These are phyloP conservation scores for Bubo blakistoni DNA, from an alignment of 2,113 vertebrate genomes.

Conservation along the genomic window DNA sequence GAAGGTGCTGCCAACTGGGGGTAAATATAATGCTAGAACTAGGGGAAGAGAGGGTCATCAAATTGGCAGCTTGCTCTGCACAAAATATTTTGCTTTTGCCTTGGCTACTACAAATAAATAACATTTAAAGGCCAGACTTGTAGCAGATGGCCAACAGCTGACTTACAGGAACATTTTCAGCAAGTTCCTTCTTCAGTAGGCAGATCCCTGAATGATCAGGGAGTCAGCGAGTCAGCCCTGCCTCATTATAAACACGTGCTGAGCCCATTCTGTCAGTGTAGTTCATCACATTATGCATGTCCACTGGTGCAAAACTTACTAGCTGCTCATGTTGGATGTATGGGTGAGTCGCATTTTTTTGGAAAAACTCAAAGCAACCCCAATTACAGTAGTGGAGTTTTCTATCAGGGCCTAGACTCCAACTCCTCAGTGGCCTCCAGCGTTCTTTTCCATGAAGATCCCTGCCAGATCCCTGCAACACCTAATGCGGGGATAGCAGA, in stretches of 20 bases:
- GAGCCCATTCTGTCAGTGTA: neutral
- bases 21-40: neutral
- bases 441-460: neutral
- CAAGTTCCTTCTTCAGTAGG: neutral
- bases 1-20: neutral
- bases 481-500: neutral
- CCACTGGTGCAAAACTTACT: neutral
- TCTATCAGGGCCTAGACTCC: neutral
- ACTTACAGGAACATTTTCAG: neutral
- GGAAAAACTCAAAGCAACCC: neutral
- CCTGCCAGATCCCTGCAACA: neutral
- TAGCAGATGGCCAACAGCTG: constrained; percentile 36
- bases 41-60: neutral
- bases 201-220: neutral
- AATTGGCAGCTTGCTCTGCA: neutral
- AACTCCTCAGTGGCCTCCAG: neutral
- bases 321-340: neutral
- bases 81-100: constrained; percentile 3
- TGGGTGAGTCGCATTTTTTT: neutral
- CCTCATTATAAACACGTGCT: neutral
- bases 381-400: neutral
- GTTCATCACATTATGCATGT: neutral
- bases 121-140: neutral
- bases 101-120: constrained; percentile 10
- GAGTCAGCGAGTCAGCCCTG: neutral